Conservation (phyloP, 2,797 vertebrate species). For the Glossophaga mutica region DNA sequence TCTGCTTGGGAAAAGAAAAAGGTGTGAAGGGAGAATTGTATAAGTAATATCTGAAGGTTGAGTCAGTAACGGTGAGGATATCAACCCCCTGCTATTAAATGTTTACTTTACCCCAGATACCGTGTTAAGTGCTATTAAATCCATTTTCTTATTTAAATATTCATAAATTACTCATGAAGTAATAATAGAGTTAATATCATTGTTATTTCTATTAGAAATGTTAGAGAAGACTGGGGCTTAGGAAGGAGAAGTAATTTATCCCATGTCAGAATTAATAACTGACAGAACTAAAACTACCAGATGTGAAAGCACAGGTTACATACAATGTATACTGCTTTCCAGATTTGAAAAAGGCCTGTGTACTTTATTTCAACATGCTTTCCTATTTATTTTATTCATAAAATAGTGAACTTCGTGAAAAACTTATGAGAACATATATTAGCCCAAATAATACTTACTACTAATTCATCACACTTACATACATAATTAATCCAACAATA, state of each 20-base stretch:
- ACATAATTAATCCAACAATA: background rate
- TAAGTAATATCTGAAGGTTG: background rate
- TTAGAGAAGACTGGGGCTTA: background rate
- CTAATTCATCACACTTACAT: background rate
- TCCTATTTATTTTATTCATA: background rate
- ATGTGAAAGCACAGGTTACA: background rate
- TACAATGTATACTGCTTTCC: background rate
- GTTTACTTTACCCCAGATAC: background rate
- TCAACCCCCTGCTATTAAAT: background rate
- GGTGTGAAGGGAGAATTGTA: background rate
- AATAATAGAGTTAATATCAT: background rate
- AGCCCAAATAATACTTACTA: background rate
- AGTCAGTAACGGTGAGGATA: background rate
- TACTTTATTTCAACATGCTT: background rate
- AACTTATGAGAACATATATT: background rate
- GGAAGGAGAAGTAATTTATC: background rate
- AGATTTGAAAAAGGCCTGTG: background rate
- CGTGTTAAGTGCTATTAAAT: background rate
- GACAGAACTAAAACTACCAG: background rate
- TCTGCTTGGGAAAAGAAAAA: background rate
- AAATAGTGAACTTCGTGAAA: background rate
- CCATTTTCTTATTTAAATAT: background rate
- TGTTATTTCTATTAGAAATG: background rate
- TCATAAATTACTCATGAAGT: background rate
- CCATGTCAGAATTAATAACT: background rate